Percentiles rank a stretch among this genome's conserved stretches.
These are phyloP conservation scores for Corythoichthys haematopterus DNA, from an alignment of 2,113 vertebrate species.

Conservation along the genomic window DNA sequence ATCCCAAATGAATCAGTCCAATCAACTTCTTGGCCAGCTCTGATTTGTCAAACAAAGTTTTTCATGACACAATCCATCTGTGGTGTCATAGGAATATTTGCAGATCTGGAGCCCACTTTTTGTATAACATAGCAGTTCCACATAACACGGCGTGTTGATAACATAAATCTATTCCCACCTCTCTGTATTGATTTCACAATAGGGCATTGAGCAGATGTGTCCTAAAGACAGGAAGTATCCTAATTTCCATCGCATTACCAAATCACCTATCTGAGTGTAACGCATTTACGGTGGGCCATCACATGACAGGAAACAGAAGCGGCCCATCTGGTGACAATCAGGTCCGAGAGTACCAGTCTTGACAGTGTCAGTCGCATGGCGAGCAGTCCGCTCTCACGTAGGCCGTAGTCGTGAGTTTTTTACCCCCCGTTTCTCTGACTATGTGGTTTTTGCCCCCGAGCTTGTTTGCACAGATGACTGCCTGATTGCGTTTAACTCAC, in stretches of 20 bases:
- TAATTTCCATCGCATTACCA: conserved; percentile 37
- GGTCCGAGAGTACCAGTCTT: conserved; percentile 17
- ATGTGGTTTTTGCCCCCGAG: conserved; percentile 24
- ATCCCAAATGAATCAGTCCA: background rate
- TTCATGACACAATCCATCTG: conserved; percentile 1
- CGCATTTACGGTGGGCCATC: conserved; percentile 30
- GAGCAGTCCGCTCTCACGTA: conserved; percentile 39
- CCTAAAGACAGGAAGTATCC: conserved; percentile 43
- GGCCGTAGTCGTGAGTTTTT: conserved; percentile 26
- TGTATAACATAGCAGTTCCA: conserved; percentile 30
- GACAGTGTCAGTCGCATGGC: conserved; percentile 49
- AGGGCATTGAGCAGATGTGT: conserved; percentile 7
- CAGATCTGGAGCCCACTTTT: conserved; percentile 30
- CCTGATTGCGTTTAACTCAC: conserved; percentile 24
- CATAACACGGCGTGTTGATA: conserved; percentile 16
- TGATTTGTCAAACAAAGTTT: conserved; percentile 4
- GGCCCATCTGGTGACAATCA: conserved; percentile 61
- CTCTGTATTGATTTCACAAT: conserved; percentile 9
- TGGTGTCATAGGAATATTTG: conserved; percentile 10
- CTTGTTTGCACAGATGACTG: conserved; percentile 57
- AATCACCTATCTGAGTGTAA: conserved; percentile 29
- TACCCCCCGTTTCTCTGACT: conserved; percentile 4
- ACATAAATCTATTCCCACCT: conserved; percentile 19
- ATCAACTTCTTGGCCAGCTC: background rate
- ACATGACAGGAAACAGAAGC: conserved; percentile 17